Conservation (phyloP, 2,797 vertebrate species). For the Adrianichthys oophorus region DNA sequence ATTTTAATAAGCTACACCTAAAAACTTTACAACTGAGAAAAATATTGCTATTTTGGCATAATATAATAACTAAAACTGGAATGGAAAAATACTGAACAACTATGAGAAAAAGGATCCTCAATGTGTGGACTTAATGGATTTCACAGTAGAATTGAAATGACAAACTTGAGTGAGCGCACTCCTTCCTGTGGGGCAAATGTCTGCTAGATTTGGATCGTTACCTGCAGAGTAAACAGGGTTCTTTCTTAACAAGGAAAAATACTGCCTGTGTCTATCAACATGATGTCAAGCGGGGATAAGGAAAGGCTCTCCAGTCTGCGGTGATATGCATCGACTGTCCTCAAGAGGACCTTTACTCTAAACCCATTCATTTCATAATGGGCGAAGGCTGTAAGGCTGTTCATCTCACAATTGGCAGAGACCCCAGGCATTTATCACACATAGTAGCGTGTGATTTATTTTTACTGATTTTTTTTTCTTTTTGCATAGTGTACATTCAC, state of each 20-base stretch:
- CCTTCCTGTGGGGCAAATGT: constrained; percentile 79
- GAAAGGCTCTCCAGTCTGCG: constrained; percentile 62
- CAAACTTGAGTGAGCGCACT: constrained; percentile 78
- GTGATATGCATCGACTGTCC: constrained; percentile 71
- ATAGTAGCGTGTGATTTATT: constrained; percentile 11
- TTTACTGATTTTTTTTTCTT: neutral
- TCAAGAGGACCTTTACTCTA: constrained; percentile 70
- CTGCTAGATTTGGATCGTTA: constrained; percentile 81
- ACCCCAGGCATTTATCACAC: constrained; percentile 49
- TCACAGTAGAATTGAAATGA: constrained; percentile 81
- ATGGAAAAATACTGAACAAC: constrained; percentile 51
- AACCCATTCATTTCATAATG: constrained; percentile 65
- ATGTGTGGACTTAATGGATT: constrained; percentile 79
- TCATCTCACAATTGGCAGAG: constrained; percentile 42
- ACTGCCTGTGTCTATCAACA: constrained; percentile 76
- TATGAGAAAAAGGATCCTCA: constrained; percentile 54
- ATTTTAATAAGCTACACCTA: no score
- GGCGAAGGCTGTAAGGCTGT: constrained; percentile 35
- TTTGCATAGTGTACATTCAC: constrained; percentile 5
- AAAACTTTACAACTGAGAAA: no score
- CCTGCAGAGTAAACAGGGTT: constrained; percentile 79
- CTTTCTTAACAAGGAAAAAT: constrained; percentile 79
- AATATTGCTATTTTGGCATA: no score
- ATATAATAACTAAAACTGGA: constrained; percentile 6
- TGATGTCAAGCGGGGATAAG: constrained; percentile 52